phyloP scores from a whole-genome alignment of 1,140 invertebrate species.

The Oscheius sp. region DNA sequence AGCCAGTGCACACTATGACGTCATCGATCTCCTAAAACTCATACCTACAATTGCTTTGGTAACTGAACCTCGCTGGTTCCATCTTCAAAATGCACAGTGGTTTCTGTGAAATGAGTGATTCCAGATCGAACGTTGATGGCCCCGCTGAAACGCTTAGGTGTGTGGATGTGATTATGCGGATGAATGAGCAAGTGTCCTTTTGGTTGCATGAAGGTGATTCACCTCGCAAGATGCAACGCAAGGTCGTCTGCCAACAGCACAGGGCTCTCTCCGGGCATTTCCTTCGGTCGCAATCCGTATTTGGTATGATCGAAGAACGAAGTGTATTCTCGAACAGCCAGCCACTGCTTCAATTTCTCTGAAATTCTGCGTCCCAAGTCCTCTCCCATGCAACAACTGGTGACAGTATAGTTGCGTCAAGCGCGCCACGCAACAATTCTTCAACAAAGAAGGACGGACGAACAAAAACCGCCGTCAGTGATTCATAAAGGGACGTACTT shows the following conservation, averaged over 20 bases:
- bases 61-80: neutral
- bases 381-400: no score
- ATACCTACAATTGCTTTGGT: neutral
- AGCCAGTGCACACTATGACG: neutral
- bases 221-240: neutral
- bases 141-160: no score
- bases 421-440: no score
- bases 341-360: neutral
- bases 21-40: neutral
- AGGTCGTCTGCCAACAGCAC: neutral
- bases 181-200: no score
- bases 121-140: neutral
- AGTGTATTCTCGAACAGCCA: neutral
- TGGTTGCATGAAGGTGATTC: no score
- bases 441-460: no score
- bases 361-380: neutral
- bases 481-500: neutral
- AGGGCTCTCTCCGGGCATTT: neutral
- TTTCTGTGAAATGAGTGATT: neutral
- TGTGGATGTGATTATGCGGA: no score
- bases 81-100: neutral
- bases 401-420: no score
- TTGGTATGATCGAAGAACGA: neutral
- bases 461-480: no score
- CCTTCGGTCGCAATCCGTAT: neutral